These are phyloP conservation scores for Cryptoblepharus egeriae DNA, from an alignment of 2,797 vertebrate genomes.

Conservation along the genomic window DNA sequence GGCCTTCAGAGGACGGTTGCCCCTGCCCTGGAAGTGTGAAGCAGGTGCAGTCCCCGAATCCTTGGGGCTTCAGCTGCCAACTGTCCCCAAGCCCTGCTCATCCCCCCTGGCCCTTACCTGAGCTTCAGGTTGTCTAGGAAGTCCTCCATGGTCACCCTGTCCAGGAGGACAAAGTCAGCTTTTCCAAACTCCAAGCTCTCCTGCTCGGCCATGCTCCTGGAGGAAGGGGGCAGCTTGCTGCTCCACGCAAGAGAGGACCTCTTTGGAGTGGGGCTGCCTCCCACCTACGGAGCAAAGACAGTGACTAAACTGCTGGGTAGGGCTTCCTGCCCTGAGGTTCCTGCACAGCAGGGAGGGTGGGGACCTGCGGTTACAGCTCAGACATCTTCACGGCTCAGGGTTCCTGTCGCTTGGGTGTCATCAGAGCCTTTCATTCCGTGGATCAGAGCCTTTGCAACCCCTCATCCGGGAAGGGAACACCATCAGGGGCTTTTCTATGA, in stretches of 20 bases:
- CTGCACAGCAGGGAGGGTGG: neutral
- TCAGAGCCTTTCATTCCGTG: neutral
- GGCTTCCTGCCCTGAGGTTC: constrained; percentile 48
- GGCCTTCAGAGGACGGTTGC: no score
- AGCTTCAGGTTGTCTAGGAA: constrained; percentile 91
- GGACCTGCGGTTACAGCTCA: neutral
- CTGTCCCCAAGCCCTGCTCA: neutral
- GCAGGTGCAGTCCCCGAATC: no score
- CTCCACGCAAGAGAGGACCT: no score
- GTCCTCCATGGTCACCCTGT: constrained; percentile 92
- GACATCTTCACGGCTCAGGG: no score
- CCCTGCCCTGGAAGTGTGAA: no score
- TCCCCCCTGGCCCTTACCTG: constrained; percentile 78
- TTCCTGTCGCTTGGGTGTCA: neutral
- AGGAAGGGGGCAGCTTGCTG: neutral
- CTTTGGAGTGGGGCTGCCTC: no score
- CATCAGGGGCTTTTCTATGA: no score
- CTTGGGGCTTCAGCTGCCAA: no score
- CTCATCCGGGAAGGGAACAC: neutral
- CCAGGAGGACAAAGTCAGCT: constrained; percentile 92
- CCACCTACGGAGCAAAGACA: neutral
- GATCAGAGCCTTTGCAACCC: neutral
- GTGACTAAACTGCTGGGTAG: constrained; percentile 4
- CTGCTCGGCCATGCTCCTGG: constrained; percentile 85
- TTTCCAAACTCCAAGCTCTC: constrained; percentile 91